These are phyloP conservation scores for Stegastes partitus DNA, from an alignment of 2,113 vertebrate species.

Conservation along the genomic window DNA sequence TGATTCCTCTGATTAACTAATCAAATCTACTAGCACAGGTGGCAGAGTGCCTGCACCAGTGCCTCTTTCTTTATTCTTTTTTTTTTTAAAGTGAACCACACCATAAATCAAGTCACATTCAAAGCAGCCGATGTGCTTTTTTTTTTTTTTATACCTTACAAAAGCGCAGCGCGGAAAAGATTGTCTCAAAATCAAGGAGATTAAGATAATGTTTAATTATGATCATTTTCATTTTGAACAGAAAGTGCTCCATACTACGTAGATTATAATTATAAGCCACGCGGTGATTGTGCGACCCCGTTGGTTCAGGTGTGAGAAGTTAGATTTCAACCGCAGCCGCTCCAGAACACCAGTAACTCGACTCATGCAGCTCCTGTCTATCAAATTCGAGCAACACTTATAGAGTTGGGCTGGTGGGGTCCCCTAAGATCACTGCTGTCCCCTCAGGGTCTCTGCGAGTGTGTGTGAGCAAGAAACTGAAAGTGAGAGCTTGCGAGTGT, in stretches of 20 bases:
- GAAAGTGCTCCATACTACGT: conserved; percentile 24
- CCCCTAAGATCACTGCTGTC: conserved; percentile 70
- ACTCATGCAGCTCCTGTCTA: conserved; percentile 55
- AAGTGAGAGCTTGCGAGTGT: conserved; percentile 61
- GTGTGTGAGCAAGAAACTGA: conserved; percentile 68
- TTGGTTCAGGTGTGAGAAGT: conserved; percentile 10
- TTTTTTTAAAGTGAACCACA: conserved; percentile 3
- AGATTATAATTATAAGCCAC: conserved; percentile 39
- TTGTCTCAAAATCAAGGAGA: conserved; percentile 64
- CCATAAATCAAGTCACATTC: conserved; percentile 51
- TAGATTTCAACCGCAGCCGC: conserved; percentile 21
- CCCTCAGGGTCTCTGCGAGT: conserved; percentile 62
- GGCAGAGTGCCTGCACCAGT: conserved; percentile 64
- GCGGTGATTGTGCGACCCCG: conserved; percentile 14
- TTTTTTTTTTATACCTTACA: conserved; percentile 7
- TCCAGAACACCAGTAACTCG: conserved; percentile 43
- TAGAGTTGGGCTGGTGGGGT: conserved; percentile 65
- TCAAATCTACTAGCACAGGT: conserved; percentile 75
- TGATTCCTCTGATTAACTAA: conserved; percentile 77
- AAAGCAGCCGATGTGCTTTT: conserved; percentile 1
- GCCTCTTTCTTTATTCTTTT: conserved; percentile 42
- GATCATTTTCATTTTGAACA: conserved; percentile 45
- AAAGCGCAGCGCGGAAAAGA: background rate
- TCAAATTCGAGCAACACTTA: conserved; percentile 72
- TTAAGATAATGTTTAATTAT: conserved; percentile 68